Percentiles rank a stretch among this genome's conserved stretches.
Evolutionary conservation across 2,888 invertebrate genomes (phyloP).

Genomic region (Chymomyza caudatula): DNA sequence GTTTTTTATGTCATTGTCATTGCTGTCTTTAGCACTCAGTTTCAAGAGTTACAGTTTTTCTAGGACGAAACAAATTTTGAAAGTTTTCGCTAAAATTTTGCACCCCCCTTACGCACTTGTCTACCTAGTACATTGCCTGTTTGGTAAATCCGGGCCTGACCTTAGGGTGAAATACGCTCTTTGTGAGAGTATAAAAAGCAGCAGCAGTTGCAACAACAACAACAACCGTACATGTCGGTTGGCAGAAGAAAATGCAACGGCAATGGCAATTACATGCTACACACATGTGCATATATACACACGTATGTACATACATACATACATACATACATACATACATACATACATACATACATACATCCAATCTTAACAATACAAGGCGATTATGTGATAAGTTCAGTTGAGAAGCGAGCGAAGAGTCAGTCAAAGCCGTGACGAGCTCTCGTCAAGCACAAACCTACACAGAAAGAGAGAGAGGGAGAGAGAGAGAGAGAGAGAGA

Average conservation of each 20-base stretch:
- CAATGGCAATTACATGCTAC: constrained; percentile 42
- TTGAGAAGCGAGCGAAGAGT: constrained; percentile 39
- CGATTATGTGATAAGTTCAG: constrained; percentile 69
- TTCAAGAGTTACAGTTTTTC: no score
- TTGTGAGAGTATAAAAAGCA: not conserved
- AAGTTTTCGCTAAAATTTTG: no score
- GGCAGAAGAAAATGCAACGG: constrained; percentile 17
- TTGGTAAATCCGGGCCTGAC: no score
- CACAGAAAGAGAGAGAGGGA: constrained; percentile 4
- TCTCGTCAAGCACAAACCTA: constrained; percentile 27
- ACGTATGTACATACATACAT: not conserved
- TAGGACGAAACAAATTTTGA: no score
- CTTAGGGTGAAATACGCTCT: no score
- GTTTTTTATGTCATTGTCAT: no score
- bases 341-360: not conserved
- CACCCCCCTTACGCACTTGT: no score
- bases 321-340: not conserved
- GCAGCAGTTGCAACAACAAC: not conserved
- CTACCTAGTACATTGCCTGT: no score
- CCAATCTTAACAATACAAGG: constrained; percentile 63
- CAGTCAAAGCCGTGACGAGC: not conserved
- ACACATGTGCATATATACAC: constrained; percentile 28
- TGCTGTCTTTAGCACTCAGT: no score
- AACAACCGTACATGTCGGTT: constrained; percentile 1
- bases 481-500: no score